Base-by-base conservation (phyloP, 1,140 invertebrate species). In the Drosophila repleta region DNA sequence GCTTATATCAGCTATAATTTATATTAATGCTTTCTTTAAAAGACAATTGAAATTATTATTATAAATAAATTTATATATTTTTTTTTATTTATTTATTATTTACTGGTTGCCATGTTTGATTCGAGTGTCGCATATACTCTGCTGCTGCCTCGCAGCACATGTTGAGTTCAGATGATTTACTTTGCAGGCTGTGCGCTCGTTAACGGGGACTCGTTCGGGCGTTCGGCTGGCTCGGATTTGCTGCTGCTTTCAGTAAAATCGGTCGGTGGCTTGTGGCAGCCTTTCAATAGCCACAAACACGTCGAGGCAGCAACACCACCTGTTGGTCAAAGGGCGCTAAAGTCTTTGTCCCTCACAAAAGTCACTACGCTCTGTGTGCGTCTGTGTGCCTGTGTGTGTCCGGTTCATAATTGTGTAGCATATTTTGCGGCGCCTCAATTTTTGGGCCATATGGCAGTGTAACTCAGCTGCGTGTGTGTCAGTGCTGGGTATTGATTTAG, bases 271-370 rank as follows among this genome's bases (percentile, higher is more conserved):
- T 73, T 78, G 73, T 79, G 56, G 83, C 73, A 82, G 71, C 78
- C 80, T 82, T 89, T 90, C 83, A 90, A 76, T 90, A 81, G 71
- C 65, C 65, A 65, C 74, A 70, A 49, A 73, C 60, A 72, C 75
- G 75, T 89, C 79, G 89, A 70, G 78, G 61, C 74, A 90, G 75
- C 76, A 84, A 66, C 77, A 71, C 74, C 88, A 90, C 88, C 89
- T 90, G 88, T 90, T 89, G 85, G 39, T 49, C 57, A 43, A 43
- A 21, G 21, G 26, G 74, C 29, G 41, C 29, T 8, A 17, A 21
- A 11, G 4, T 29, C 20, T 15, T 61, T 32, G 29, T 18, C 26
- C 29, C 13, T 41, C 11, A n/a, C 8, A 48, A 41, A 24, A 17
- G 24, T 35, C 7, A 32, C 29, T 32, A 32, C 32, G 15, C 26